Conservation (phyloP, 1,140 invertebrate genomes). For the Rhizoglyphus robini region DNA sequence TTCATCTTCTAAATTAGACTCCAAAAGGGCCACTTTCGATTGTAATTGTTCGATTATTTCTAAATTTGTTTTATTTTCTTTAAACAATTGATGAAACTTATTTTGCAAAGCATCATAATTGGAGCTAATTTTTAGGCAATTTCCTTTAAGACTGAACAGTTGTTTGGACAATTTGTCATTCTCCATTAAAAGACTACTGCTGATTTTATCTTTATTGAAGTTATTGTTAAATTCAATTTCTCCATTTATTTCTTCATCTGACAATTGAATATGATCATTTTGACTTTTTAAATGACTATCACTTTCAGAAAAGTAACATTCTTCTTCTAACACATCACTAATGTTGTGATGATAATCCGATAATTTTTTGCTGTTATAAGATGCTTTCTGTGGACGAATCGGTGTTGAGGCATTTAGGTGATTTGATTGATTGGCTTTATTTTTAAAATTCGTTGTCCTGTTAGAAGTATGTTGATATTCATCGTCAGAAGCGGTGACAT, state of each 20-base stretch:
- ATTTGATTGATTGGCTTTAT: background rate
- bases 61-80: background rate
- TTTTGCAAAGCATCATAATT: background rate
- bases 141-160: background rate
- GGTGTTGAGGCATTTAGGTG: conserved; percentile 7
- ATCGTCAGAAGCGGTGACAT: background rate
- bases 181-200: background rate
- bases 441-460: background rate
- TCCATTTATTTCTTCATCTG: too few relatives aligned
- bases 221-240: background rate
- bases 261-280: too few relatives aligned
- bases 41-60: background rate
- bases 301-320: background rate
- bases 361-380: background rate
- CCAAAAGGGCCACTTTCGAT: background rate
- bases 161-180: background rate
- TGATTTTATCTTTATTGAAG: conserved; percentile 2
- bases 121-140: background rate
- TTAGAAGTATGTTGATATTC: background rate
- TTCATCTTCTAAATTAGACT: background rate
- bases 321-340: background rate
- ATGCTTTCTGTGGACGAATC: background rate
- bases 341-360: background rate
- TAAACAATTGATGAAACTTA: background rate
- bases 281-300: too few relatives aligned